phyloP scores from a whole-genome alignment of 1,140 invertebrate genomes.

The Coelopa frigida region DNA sequence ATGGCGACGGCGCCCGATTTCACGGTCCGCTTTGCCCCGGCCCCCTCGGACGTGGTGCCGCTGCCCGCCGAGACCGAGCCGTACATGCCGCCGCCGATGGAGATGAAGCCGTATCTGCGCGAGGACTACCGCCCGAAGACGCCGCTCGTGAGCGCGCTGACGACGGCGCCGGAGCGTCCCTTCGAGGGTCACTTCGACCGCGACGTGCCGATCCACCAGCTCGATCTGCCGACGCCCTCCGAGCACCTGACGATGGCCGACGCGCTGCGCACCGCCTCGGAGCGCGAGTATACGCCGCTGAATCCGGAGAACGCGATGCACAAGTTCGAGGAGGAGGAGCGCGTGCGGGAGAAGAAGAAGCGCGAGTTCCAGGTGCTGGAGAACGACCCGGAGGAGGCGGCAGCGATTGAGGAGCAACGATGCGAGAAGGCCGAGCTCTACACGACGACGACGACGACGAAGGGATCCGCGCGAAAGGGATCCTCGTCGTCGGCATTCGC shows the following conservation, averaged over 20 bases:
- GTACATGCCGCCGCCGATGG: slow-evolving; percentile 55
- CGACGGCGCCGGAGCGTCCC: slow-evolving; percentile 56
- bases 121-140: slow-evolving; percentile 49
- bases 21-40: slow-evolving; percentile 45
- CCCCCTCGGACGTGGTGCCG: slow-evolving; percentile 46
- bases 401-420: slow-evolving; percentile 25
- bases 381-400: slow-evolving; percentile 32
- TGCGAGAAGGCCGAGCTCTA: slow-evolving; percentile 27
- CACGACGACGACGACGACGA: slow-evolving; percentile 17
- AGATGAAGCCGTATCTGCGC: slow-evolving; percentile 47
- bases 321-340: slow-evolving; percentile 26
- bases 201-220: slow-evolving; percentile 37
- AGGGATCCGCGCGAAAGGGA: slow-evolving; percentile 22
- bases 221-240: slow-evolving; percentile 46
- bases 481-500: slow-evolving; percentile 40
- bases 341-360: slow-evolving; percentile 31
- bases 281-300: slow-evolving; percentile 36
- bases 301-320: slow-evolving; percentile 37
- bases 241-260: slow-evolving; percentile 41
- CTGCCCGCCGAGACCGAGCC: slow-evolving; percentile 54
- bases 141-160: slow-evolving; percentile 60
- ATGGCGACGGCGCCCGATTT: slow-evolving; percentile 50
- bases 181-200: slow-evolving; percentile 48
- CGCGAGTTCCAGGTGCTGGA: slow-evolving; percentile 38
- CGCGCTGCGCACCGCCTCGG: slow-evolving; percentile 48